Evolutionary conservation across 2,888 invertebrate species (phyloP).

Genomic region (Synanthedon tipuliformis): DNA sequence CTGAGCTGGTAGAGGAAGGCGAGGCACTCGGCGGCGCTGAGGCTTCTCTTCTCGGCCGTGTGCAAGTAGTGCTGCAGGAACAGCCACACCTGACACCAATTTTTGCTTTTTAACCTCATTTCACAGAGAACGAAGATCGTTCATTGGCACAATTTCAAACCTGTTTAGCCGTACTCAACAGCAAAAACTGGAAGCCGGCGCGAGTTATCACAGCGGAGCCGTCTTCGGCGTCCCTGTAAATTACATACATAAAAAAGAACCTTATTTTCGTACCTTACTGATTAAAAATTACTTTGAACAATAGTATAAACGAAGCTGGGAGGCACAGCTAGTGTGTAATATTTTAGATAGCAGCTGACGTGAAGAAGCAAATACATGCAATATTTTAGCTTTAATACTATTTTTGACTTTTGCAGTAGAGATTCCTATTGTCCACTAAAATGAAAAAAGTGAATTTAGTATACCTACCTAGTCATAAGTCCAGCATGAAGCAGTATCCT

Average conservation of each 20-base stretch:
- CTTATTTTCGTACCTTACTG: too few species aligned
- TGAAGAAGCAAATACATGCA: too few species aligned
- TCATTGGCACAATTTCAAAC: conserved; percentile 13
- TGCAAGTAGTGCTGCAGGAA: conserved; percentile 96
- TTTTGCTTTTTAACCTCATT: background rate
- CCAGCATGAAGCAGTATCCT: conserved; percentile 92
- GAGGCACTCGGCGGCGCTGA: conserved; percentile 91
- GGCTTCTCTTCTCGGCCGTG: conserved; percentile 87
- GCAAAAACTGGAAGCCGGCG: conserved; percentile 96
- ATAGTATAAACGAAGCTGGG: too few species aligned
- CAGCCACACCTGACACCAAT: conserved; percentile 81
- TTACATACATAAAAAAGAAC: background rate
- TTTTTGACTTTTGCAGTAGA: too few species aligned
- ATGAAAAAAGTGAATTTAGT: too few species aligned
- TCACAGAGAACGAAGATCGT: too few species aligned
- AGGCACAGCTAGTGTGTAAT: too few species aligned
- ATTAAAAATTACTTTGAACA: too few species aligned
- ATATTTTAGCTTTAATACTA: too few species aligned
- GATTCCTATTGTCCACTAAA: too few species aligned
- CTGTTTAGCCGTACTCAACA: conserved; percentile 92
- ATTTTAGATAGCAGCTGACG: too few species aligned
- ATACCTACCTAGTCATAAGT: conserved; percentile 92
- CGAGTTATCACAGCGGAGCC: conserved; percentile 90
- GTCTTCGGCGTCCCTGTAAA: conserved; percentile 78
- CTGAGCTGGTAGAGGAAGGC: conserved; percentile 96